Percentiles rank a stretch among this genome's conserved stretches.
Evolutionary conservation across 2,888 invertebrate genomes (phyloP).

Genomic region (Caenorhabditis panamensis): DNA sequence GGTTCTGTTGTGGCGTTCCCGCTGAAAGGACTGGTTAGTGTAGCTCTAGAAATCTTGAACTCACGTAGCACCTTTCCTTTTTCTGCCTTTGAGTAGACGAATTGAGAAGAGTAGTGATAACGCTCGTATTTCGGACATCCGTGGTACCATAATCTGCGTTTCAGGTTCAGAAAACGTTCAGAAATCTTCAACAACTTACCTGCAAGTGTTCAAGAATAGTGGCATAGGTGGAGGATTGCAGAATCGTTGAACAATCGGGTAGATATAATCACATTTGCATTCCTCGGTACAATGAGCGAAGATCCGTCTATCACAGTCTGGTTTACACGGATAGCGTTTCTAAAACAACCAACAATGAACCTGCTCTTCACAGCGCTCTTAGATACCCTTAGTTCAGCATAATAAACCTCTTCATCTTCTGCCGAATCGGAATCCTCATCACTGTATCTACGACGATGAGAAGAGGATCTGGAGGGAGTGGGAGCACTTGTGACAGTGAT

Average conservation of each 20-base stretch:
- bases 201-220: constrained; percentile 76
- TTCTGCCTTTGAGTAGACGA: constrained; percentile 77
- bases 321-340: constrained; percentile 76
- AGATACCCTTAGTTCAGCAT: constrained; percentile 60
- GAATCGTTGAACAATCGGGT: constrained; percentile 76
- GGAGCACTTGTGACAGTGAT: constrained; percentile 44
- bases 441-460: constrained; percentile 24
- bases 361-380: background rate
- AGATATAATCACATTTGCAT: constrained; percentile 77
- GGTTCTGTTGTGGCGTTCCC: constrained; percentile 54
- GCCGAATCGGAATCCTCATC: constrained; percentile 51
- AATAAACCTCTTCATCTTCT: constrained; percentile 62
- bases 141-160: constrained; percentile 76
- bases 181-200: constrained; percentile 53
- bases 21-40: constrained; percentile 39
- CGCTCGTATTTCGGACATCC: constrained; percentile 76
- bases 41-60: constrained; percentile 9
- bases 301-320: constrained; percentile 73
- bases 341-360: constrained; percentile 32
- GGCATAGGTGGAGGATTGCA: constrained; percentile 79
- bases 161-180: no score
- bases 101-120: constrained; percentile 78
- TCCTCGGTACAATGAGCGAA: constrained; percentile 76
- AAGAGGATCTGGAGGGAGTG: constrained; percentile 9
- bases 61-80: constrained; percentile 76